phyloP scores from a whole-genome alignment of 2,113 vertebrate genomes.

The Tamias sibiricus region DNA sequence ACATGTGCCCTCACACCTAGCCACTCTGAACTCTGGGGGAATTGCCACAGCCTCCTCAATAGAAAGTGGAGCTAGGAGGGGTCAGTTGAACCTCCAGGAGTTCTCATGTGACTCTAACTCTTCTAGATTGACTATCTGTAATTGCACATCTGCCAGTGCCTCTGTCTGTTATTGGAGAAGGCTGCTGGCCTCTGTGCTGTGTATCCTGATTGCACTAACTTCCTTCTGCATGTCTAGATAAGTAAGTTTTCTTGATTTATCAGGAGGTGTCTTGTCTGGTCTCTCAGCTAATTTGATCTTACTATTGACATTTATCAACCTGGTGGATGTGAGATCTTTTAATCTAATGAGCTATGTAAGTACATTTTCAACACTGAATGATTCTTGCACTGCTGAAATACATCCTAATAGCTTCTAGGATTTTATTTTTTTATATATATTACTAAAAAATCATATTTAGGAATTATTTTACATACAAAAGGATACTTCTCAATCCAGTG shows the following conservation, averaged over 20 bases:
- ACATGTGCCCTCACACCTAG: not conserved
- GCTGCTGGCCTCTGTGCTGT: conserved; percentile 50
- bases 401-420: not conserved
- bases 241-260: conserved; percentile 73
- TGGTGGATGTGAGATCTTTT: conserved; percentile 19
- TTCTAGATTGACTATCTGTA: conserved; percentile 62
- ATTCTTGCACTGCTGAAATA: not conserved
- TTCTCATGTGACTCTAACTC: not conserved
- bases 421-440: conserved; percentile 36
- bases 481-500: not conserved
- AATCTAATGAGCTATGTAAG: conserved; percentile 51
- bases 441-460: conserved; percentile 28
- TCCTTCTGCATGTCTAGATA: conserved; percentile 78
- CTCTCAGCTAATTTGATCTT: conserved; percentile 43
- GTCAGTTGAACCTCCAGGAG: conserved; percentile 27
- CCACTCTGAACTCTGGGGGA: not conserved
- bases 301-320: conserved; percentile 56
- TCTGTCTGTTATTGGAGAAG: conserved; percentile 70
- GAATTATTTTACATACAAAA: not conserved
- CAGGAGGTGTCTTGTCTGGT: conserved; percentile 57
- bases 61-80: not conserved
- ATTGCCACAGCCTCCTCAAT: not conserved
- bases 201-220: conserved; percentile 62
- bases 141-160: conserved; percentile 37
- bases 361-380: not conserved